These are phyloP conservation scores for Pterois miles DNA, from an alignment of 2,797 vertebrate species.

Conservation along the genomic window DNA sequence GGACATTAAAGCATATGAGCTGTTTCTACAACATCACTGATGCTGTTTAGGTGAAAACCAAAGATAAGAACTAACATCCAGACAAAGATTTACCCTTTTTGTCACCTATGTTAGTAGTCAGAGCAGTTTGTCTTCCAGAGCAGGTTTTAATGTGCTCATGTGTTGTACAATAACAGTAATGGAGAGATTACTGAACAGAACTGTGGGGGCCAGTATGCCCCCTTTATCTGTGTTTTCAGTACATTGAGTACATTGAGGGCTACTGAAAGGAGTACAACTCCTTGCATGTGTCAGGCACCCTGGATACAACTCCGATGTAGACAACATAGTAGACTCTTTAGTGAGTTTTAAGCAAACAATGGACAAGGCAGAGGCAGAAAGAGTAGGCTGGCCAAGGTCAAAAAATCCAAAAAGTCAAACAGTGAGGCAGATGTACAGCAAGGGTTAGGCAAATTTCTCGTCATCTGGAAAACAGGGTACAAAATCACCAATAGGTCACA, in stretches of 20 bases:
- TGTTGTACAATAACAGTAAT: not conserved
- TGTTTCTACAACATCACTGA: not conserved
- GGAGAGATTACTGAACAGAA: not conserved
- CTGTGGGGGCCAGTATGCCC: not conserved
- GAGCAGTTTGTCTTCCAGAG: not conserved
- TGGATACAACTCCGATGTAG: not conserved
- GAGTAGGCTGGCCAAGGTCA: not conserved
- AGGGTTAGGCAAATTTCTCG: not conserved
- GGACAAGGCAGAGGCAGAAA: not conserved
- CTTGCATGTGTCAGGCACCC: not conserved
- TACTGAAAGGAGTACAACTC: not conserved
- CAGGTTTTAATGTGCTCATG: not conserved
- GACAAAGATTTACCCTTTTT: not conserved
- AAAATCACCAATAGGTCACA: no score
- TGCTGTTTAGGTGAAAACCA: not conserved
- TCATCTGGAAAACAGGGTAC: not conserved
- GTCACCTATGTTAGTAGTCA: not conserved
- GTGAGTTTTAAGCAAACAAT: not conserved
- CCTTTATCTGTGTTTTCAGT: not conserved
- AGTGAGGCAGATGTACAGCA: not conserved
- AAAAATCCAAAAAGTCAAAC: not conserved
- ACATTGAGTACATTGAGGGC: not conserved
- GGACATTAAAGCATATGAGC: not conserved
- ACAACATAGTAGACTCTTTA: not conserved
- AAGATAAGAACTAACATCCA: not conserved